These are phyloP conservation scores for Sebastes iracundus DNA, from an alignment of 2,797 vertebrate genomes.

Conservation along the genomic window DNA sequence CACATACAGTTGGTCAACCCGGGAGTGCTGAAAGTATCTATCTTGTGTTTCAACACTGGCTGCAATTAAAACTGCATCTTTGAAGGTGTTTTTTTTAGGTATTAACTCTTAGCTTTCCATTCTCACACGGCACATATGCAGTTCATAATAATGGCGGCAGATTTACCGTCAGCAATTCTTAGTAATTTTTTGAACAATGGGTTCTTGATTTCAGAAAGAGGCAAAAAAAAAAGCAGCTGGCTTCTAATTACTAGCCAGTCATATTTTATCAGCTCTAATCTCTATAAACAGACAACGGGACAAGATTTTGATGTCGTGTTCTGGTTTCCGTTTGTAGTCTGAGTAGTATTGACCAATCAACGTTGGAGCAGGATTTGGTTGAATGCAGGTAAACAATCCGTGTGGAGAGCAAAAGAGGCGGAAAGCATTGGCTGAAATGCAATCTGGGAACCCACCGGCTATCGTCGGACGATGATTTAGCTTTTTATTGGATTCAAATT, in stretches of 20 bases:
- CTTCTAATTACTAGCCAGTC: neutral
- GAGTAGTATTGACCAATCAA: neutral
- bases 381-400: neutral
- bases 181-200: neutral
- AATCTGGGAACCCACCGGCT: neutral
- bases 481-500: neutral
- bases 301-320: neutral
- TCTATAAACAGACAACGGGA: neutral
- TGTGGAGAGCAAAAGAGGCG: neutral
- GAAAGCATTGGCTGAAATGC: neutral
- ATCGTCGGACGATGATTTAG: neutral
- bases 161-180: neutral
- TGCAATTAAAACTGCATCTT: neutral
- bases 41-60: neutral
- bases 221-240: neutral
- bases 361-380: neutral
- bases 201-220: neutral
- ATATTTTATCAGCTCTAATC: neutral
- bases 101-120: neutral
- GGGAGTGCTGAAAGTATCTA: neutral
- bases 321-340: neutral
- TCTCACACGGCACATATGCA: neutral
- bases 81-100: neutral
- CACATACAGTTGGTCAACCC: neutral
- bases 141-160: neutral